Evolutionary conservation across 1,140 invertebrate genomes (phyloP), one percentile per base, ranked within the genome.

Genomic region (Drosophila lacteicornis): DNA sequence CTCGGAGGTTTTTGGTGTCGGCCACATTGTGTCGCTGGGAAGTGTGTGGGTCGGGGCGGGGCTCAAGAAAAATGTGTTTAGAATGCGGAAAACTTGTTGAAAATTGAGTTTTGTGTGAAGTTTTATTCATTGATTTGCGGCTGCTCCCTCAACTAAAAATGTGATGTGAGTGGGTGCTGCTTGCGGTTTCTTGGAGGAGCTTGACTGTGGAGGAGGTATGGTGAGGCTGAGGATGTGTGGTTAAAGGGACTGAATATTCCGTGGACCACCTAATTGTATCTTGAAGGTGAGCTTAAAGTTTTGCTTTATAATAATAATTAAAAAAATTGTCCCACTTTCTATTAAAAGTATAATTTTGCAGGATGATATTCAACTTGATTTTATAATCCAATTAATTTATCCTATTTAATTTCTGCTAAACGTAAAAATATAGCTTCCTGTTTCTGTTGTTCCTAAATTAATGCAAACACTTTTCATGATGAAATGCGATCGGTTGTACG

Each of bases 51-150:
- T 19, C 27, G 30, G 56, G 62, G 57, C 60, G 62, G 46, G 43
- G 55, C 53, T 27, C 40, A 60, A 79, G 65, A 79, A 74, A 90
- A 85, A 74, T 86, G 79, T 84, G 79, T 82, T 90, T 77, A 75
- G 85, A 90, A 84, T 90, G 85, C 85, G 79, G 75, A 90, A 90
- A 85, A 90, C 67, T 82, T 88, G 79, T 67, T 70, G 85, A 90
- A 90, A 90, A 90, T 90, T 90, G 79, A 82, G 79, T 90, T 88
- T 88, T 77, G 80, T 71, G 80, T 77, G 77, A 61, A 87, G 71
- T 88, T 87, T 66, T 68, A 74, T 82, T 74, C 77, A 88, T 83
- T 88, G 80, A 87, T 83, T 88, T 87, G 76, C 68, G 65, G 74
- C 17, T 36, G 50, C 13, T 42, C 5, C 15, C 43, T 22, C 56